A percentile compares a stretch with the other conserved stretches of the same genome.
Evolutionary conservation across 1,140 invertebrate species (phyloP).

Genomic region (honey bee (Apis mellifera)): DNA sequence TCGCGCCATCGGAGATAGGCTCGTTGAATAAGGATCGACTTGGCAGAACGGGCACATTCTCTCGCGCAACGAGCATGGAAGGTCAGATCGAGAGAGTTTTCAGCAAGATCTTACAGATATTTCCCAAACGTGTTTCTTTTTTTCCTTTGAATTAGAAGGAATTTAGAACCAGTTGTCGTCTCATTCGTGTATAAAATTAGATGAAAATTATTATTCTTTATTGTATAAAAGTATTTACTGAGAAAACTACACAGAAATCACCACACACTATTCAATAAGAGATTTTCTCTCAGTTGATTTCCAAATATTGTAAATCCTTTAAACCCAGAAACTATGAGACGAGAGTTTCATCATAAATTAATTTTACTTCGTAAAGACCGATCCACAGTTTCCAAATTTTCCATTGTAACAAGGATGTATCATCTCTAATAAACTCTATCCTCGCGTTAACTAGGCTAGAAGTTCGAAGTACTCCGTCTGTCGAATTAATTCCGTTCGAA

Average conservation of each 20-base stretch:
- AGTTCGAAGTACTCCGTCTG: not conserved
- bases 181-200: too few species aligned
- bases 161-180: not conserved
- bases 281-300: too few species aligned
- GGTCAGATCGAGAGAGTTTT: constrained; percentile 4
- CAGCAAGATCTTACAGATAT: not conserved
- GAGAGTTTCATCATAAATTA: not conserved
- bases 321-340: too few species aligned
- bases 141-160: not conserved
- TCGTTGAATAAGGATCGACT: constrained; percentile 23
- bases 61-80: not conserved
- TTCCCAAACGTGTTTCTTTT: not conserved
- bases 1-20: not conserved
- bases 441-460: constrained; percentile 6
- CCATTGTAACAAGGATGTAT: not conserved
- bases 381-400: not conserved
- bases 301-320: too few species aligned
- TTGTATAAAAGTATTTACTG: too few species aligned
- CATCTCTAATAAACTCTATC: not conserved
- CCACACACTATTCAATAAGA: too few species aligned
- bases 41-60: constrained; percentile 8
- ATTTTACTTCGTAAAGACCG: not conserved
- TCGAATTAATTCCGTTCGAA: constrained; percentile 1
- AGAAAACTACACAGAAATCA: too few species aligned
- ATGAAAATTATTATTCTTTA: too few species aligned